Evolutionary conservation across 1,140 invertebrate species (phyloP).

Genomic region (Saccostrea glomerata): DNA sequence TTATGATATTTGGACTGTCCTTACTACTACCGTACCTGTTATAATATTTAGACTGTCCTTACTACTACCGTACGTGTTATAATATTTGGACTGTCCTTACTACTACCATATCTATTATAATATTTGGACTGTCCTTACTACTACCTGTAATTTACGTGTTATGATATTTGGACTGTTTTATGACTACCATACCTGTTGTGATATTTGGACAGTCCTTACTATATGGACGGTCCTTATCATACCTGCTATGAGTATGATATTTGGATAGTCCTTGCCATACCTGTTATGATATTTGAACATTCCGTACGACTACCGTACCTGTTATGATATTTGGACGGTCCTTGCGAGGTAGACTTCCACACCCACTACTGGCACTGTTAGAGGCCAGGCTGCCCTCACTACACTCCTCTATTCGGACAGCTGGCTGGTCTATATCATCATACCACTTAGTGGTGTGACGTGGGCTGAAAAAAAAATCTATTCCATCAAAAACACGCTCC

Average conservation of each 20-base stretch:
- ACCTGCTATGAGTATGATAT: no score
- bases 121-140: no score
- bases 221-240: no score
- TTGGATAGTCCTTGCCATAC: no score
- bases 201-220: slow-evolving; percentile 78
- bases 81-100: slow-evolving; percentile 75
- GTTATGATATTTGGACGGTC: slow-evolving; percentile 57
- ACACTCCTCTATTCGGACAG: slow-evolving; percentile 66
- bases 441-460: slow-evolving; percentile 40
- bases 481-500: background rate
- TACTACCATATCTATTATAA: slow-evolving; percentile 88
- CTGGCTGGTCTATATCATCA: slow-evolving; percentile 46
- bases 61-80: background rate
- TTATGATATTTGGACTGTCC: slow-evolving; percentile 56
- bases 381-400: slow-evolving; percentile 83
- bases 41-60: slow-evolving; percentile 2
- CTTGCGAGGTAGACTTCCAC: slow-evolving; percentile 88
- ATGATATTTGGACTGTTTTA: no score
- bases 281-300: slow-evolving; percentile 82
- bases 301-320: background rate
- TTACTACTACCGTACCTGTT: slow-evolving; percentile 83
- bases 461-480: slow-evolving; percentile 14
- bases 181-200: background rate
- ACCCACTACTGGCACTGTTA: slow-evolving; percentile 85
- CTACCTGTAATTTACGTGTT: no score